Base-by-base conservation (phyloP, 2,113 vertebrate genomes). In the Rhinogobius similis region DNA sequence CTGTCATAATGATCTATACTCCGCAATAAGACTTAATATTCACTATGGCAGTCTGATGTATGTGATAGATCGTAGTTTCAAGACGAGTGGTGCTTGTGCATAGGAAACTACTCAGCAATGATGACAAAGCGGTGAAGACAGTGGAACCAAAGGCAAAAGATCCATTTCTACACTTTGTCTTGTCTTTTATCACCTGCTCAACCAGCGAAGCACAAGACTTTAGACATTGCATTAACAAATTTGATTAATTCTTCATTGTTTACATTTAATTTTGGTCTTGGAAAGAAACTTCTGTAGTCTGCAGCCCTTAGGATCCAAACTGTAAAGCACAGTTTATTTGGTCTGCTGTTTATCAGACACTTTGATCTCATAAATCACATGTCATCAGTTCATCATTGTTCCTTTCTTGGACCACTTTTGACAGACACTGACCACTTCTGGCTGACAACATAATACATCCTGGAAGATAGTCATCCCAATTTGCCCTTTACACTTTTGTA, bases 1-100 rank as follows among this genome's bases (percentile, higher is more conserved):
- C 13, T 68, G 65, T 82, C 67, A 80, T 66, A 75, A 71, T 84
- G 73, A 82, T 84, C 56, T 72, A 83, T 73, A 70, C 26, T n/a
- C 18, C 29, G 36, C 48, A 69, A 73, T 41, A 41, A 41, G 39
- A 41, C 10, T 1, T 41, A 41, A 41, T 41, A 41, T 41, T 41
- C 39, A 41, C 39, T 41, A 41, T 41, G 39, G 12, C 39, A 41
- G 39, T 10, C 39, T 41, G 39, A 41, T 41, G 39, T 41, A 41
- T 10, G 39, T 41, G 39, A 41, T 41, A 41, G 39, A 41, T 41
- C 9, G 26, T 71, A 62, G 68, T 68, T 82, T 67, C 71, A 73
- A 83, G 72, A 61, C 36, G 55, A 46, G 43, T 20, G n/a, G 5
- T 27, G 18, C 5, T 36, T 5, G 38, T 50, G 67, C 64, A 77